These are phyloP conservation scores for Zophobas atratus DNA, from an alignment of 1,140 invertebrate species.

Conservation along the genomic window DNA sequence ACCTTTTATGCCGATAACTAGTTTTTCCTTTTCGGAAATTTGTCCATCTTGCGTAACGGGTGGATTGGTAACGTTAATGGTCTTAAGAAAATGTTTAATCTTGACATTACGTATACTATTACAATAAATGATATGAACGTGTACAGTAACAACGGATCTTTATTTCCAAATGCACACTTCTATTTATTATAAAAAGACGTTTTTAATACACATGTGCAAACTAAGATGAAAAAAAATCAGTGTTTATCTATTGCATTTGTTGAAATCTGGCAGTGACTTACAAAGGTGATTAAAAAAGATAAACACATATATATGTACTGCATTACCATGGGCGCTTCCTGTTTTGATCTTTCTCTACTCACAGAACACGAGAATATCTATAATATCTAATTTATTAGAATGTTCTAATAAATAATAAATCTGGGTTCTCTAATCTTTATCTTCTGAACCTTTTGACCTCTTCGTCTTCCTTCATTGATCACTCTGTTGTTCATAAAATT, in stretches of 20 bases:
- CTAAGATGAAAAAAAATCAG: constrained; percentile 20
- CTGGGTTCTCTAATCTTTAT: background rate
- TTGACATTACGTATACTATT: too few relatives aligned
- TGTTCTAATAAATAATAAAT: constrained; percentile 6
- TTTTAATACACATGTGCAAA: background rate
- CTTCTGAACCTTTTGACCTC: too few relatives aligned
- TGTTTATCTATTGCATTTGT: constrained; percentile 14
- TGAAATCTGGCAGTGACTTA: constrained; percentile 15
- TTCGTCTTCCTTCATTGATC: too few relatives aligned
- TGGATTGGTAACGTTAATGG: too few relatives aligned
- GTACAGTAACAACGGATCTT: constrained; percentile 14
- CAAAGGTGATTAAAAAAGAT: constrained; percentile 11
- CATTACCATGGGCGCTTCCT: background rate
- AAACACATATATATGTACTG: constrained; percentile 13
- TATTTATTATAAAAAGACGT: constrained; percentile 11
- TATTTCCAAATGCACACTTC: constrained; percentile 22
- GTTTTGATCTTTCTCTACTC: background rate
- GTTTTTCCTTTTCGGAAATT: too few relatives aligned
- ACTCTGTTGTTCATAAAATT: constrained; percentile 51
- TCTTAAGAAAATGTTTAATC: too few relatives aligned
- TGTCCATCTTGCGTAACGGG: too few relatives aligned
- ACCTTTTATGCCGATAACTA: too few relatives aligned
- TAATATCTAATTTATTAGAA: background rate
- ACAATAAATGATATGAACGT: too few relatives aligned
- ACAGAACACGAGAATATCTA: constrained; percentile 25